A percentile compares a stretch with the other conserved stretches of the same genome.
Evolutionary conservation across 2,797 vertebrate species (phyloP).

Genomic region (Malacoctenus gilli): DNA sequence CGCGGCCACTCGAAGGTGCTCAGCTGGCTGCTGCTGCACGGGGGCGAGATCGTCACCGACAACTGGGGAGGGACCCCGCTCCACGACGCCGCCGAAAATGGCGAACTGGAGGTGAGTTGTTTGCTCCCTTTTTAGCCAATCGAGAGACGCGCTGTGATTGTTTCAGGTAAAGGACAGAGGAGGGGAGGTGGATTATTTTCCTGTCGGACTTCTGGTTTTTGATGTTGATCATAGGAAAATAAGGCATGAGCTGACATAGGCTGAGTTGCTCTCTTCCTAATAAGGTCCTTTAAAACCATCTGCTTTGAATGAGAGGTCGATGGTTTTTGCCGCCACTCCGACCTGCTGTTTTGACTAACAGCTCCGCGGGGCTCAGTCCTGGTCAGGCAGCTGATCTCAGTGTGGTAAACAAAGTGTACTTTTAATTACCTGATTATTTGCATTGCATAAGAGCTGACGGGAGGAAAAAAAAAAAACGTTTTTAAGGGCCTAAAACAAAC

Average conservation of each 20-base stretch:
- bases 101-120: constrained; percentile 88
- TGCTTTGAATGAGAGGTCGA: constrained; percentile 50
- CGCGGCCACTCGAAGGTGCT: constrained; percentile 95
- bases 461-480: constrained; percentile 2
- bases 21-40: constrained; percentile 96
- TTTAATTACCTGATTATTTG: not conserved
- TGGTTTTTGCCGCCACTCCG: constrained; percentile 17
- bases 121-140: not conserved
- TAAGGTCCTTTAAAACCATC: constrained; percentile 30
- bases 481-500: constrained; percentile 8
- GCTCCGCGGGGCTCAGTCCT: not conserved
- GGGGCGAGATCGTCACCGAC: constrained; percentile 90
- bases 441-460: not conserved
- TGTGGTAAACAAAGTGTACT: no score
- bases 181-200: no score
- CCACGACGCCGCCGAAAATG: constrained; percentile 94
- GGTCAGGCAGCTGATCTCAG: not conserved
- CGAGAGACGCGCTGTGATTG: no score
- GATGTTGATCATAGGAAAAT: no score
- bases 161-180: no score
- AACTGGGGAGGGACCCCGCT: constrained; percentile 92
- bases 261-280: not conserved
- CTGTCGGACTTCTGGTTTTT: no score
- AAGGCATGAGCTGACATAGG: no score
- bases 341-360: constrained; percentile 53